These are phyloP conservation scores for Oegoconia quadripuncta DNA, from an alignment of 2,888 invertebrate genomes.

Conservation along the genomic window DNA sequence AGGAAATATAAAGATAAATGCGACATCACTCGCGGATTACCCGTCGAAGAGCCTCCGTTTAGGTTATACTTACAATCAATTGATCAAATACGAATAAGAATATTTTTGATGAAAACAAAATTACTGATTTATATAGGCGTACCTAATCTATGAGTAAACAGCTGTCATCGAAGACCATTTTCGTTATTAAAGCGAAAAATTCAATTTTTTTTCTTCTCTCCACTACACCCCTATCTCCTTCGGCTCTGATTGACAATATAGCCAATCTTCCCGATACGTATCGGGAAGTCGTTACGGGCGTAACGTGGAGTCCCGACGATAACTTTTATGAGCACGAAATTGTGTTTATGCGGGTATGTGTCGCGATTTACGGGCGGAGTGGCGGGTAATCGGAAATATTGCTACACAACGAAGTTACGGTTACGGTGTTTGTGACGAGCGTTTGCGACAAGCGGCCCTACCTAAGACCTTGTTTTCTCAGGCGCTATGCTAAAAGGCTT, in stretches of 20 bases:
- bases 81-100: too few species aligned
- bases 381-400: conserved; percentile 69
- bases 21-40: too few species aligned
- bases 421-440: conserved; percentile 19
- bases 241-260: conserved; percentile 13
- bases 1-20: too few species aligned
- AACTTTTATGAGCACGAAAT: conserved; percentile 77
- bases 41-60: too few species aligned
- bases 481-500: neutral
- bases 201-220: neutral
- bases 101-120: too few species aligned
- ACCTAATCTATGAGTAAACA: too few species aligned
- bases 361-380: conserved; percentile 50
- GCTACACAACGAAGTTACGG: conserved; percentile 56
- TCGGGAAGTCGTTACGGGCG: conserved; percentile 19
- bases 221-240: neutral
- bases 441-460: conserved; percentile 14
- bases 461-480: neutral
- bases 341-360: conserved; percentile 67
- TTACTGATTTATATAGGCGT: too few species aligned
- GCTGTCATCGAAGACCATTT: too few species aligned
- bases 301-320: conserved; percentile 49
- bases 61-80: too few species aligned
- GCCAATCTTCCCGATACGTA: conserved; percentile 6
- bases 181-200: conserved; percentile 2